Conservation (phyloP, 2,888 invertebrate genomes). For the Lampropteryx suffumata region DNA sequence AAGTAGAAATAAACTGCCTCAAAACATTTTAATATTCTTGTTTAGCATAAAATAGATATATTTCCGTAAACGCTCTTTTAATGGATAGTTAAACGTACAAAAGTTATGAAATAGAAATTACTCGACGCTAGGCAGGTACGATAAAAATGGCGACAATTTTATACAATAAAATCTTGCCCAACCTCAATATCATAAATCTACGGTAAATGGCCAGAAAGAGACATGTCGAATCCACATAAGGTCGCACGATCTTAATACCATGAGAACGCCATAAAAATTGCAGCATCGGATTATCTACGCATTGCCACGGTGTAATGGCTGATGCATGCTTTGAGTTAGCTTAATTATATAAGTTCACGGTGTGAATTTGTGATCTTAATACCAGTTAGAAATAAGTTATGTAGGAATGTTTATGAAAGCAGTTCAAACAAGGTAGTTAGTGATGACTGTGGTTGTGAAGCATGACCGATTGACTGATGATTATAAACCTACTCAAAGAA, state of each 20-base stretch:
- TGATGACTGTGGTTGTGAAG: too few species aligned
- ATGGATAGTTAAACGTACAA: too few species aligned
- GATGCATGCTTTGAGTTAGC: not conserved
- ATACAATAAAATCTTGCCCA: conserved; percentile 13
- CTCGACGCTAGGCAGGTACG: not conserved
- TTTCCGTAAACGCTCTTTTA: too few species aligned
- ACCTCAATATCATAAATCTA: conserved; percentile 14
- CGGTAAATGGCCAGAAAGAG: conserved; percentile 15
- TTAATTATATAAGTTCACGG: too few species aligned
- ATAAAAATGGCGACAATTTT: not conserved
- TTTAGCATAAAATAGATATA: too few species aligned
- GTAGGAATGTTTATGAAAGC: too few species aligned
- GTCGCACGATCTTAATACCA: conserved; percentile 24
- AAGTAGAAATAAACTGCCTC: too few species aligned
- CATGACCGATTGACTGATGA: too few species aligned
- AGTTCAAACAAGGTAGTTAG: too few species aligned
- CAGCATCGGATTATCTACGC: conserved; percentile 22
- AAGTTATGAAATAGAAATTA: too few species aligned
- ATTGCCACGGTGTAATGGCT: conserved; percentile 23
- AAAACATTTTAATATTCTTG: too few species aligned
- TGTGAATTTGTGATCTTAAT: not conserved
- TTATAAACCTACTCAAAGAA: too few species aligned
- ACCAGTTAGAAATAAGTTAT: not conserved
- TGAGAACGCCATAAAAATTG: conserved; percentile 32
- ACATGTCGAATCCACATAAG: conserved; percentile 29